These are phyloP conservation scores for Drosophila burlai DNA, from an alignment of 1,140 invertebrate species.

Conservation along the genomic window DNA sequence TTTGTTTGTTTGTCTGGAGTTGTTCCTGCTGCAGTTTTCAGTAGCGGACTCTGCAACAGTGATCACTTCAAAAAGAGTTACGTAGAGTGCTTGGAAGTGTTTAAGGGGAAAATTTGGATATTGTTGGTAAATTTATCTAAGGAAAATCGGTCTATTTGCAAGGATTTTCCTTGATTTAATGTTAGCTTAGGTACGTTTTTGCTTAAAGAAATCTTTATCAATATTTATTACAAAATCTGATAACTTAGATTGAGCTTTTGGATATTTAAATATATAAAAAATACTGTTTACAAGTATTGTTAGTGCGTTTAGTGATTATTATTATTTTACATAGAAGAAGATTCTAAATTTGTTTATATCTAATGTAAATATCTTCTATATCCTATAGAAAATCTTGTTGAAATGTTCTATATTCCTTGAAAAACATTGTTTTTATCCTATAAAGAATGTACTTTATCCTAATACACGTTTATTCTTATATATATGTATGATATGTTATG, in stretches of 20 bases:
- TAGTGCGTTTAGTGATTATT: no score
- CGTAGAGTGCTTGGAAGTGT: background rate
- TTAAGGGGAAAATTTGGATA: background rate
- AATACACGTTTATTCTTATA: no score
- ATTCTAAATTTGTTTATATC: no score
- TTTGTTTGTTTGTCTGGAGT: conserved; percentile 57
- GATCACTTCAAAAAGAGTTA: background rate
- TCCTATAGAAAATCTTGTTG: no score
- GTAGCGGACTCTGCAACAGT: conserved; percentile 4
- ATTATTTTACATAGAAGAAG: background rate
- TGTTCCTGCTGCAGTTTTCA: conserved; percentile 26
- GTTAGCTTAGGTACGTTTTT: background rate
- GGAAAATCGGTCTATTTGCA: background rate
- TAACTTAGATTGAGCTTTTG: background rate
- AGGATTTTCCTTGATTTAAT: background rate
- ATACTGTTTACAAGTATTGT: no score
- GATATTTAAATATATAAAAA: background rate
- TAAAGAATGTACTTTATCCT: no score
- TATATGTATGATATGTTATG: no score
- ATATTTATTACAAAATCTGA: background rate
- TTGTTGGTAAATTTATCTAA: background rate
- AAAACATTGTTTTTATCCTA: no score
- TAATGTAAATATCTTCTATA: no score
- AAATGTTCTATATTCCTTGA: no score
- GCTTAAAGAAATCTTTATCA: background rate